Conservation (phyloP, 2,797 vertebrate species). For the Micromesistius poutassou region DNA sequence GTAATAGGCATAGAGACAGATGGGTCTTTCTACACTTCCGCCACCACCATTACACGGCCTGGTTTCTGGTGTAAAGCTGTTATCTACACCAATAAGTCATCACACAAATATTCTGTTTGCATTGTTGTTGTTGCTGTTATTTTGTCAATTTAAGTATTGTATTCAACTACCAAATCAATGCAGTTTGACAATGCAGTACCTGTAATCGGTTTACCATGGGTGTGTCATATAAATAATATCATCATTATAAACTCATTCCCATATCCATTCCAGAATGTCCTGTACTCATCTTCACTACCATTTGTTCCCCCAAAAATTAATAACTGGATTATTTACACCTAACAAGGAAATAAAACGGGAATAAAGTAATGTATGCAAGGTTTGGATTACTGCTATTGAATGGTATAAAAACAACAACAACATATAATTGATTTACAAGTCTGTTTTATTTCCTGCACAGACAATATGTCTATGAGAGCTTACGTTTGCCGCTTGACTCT, state of each 20-base stretch:
- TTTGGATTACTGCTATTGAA: constrained; percentile 56
- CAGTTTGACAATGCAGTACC: background rate
- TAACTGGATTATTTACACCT: constrained; percentile 28
- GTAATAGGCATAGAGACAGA: constrained; percentile 76
- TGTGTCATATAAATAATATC: background rate
- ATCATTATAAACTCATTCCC: background rate
- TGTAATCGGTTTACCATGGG: background rate
- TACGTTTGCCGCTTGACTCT: background rate
- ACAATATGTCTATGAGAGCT: constrained; percentile 57
- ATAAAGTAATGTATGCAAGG: constrained; percentile 66
- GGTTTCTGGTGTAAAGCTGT: constrained; percentile 61
- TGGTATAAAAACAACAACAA: constrained; percentile 55
- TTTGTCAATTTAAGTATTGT: background rate
- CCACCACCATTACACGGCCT: constrained; percentile 60
- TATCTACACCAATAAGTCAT: constrained; percentile 69
- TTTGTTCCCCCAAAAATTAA: background rate
- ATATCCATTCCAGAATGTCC: background rate
- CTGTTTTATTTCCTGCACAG: constrained; percentile 69
- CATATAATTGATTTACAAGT: constrained; percentile 68
- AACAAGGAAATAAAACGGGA: constrained; percentile 40
- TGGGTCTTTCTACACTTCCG: constrained; percentile 65
- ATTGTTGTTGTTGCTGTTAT: constrained; percentile 23
- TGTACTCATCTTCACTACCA: background rate
- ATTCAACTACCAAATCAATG: background rate
- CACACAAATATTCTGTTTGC: constrained; percentile 53